A percentile compares a stretch with the other conserved stretches of the same genome.
Conservation (phyloP, 2,113 vertebrate species). For the Bos indicus region DNA sequence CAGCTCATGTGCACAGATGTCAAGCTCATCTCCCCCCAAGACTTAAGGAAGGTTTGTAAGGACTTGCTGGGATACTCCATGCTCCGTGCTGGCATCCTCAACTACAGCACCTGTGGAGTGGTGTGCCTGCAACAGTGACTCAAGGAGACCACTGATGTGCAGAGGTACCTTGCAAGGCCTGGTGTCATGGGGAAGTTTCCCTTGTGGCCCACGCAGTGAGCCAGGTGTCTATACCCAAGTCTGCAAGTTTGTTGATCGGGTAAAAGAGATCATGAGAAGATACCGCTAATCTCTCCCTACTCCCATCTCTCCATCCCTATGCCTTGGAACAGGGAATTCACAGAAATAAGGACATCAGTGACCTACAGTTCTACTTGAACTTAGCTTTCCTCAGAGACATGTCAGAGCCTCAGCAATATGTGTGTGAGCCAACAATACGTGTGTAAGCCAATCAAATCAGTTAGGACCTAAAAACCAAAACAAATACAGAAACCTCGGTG, state of each 20-base stretch:
- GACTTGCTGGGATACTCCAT: not conserved
- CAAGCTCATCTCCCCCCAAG: not conserved
- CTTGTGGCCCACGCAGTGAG: conserved; percentile 54
- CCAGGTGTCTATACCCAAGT: conserved; percentile 74
- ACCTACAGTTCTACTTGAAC: not conserved
- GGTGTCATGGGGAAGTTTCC: conserved; percentile 71
- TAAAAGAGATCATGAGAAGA: conserved; percentile 21
- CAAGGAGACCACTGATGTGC: conserved; percentile 71
- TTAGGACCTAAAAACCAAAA: not conserved
- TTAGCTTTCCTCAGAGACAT: not conserved
- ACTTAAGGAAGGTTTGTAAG: not conserved
- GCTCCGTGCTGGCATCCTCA: not conserved
- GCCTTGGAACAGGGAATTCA: not conserved
- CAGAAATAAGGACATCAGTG: not conserved
- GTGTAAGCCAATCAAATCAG: not conserved
- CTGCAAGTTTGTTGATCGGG: conserved; percentile 55
- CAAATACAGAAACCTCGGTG: not conserved
- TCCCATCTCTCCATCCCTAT: not conserved
- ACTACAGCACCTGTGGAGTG: not conserved
- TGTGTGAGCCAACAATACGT: not conserved
- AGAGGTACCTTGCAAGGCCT: conserved; percentile 62
- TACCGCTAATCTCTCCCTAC: not conserved
- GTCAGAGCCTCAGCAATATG: not conserved
- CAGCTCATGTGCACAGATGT: rapidly evolving
- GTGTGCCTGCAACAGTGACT: conserved; percentile 46